These are phyloP conservation scores for Cyanoramphus novaezelandiae DNA, from an alignment of 2,113 vertebrate species.

Conservation along the genomic window DNA sequence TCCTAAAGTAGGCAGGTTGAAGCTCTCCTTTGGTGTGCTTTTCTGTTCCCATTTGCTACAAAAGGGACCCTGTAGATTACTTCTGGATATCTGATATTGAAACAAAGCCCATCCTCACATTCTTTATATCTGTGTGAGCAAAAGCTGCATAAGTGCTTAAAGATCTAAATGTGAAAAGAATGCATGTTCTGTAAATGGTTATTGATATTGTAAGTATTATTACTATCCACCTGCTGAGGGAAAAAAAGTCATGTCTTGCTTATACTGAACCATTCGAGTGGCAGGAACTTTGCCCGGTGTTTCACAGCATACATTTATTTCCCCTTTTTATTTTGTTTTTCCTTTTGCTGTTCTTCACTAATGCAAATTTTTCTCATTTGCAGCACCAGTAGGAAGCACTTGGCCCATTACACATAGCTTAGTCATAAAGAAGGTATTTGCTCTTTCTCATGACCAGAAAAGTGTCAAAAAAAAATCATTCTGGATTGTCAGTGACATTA, in stretches of 20 bases:
- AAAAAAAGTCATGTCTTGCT: background rate
- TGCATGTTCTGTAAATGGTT: background rate
- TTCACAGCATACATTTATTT: conserved; percentile 11
- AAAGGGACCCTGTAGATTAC: background rate
- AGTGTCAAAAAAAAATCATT: conserved; percentile 19
- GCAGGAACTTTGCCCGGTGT: background rate
- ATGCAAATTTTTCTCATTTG: conserved; percentile 60
- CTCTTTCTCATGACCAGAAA: conserved; percentile 25
- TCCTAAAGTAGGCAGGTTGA: background rate
- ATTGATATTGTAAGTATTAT: background rate
- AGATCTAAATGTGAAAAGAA: conserved; percentile 1
- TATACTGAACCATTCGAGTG: background rate
- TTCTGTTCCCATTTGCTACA: background rate
- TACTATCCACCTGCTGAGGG: conserved; percentile 13
- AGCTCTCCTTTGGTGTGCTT: background rate
- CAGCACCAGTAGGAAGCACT: background rate
- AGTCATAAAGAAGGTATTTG: conserved; percentile 52
- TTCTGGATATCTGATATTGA: background rate
- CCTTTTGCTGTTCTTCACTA: conserved; percentile 37
- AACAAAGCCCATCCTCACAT: background rate
- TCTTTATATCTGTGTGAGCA: background rate
- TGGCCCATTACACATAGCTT: conserved; percentile 50
- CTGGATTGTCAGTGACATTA: conserved; percentile 30
- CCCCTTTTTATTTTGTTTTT: conserved; percentile 6
- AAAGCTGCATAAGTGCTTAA: background rate